Evolutionary conservation across 2,113 vertebrate species (phyloP).

Genomic region (Bujurquina vittata): DNA sequence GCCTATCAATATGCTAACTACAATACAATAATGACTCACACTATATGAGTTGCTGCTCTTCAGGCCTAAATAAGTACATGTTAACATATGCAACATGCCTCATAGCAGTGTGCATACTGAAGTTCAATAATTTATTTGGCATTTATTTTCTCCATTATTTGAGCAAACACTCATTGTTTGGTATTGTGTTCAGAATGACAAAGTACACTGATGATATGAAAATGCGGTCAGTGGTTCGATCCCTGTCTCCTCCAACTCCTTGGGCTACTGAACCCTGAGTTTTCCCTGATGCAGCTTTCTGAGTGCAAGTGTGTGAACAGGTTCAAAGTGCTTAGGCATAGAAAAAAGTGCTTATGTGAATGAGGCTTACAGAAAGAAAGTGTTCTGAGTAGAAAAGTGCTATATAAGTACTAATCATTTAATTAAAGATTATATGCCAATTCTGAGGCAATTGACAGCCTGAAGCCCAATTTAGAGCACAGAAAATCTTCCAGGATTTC

Average conservation of each 20-base stretch:
- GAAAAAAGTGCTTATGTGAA: neutral
- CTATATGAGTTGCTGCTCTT: neutral
- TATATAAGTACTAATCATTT: neutral
- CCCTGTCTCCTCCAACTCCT: neutral
- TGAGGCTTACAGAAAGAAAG: neutral
- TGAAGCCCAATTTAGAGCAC: neutral
- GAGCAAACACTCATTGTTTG: slow-evolving; percentile 15
- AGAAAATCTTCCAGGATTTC: neutral
- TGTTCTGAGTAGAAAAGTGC: neutral
- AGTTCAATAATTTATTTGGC: neutral
- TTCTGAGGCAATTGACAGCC: slow-evolving; percentile 12
- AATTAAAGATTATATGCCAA: neutral
- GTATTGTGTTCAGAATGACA: slow-evolving; percentile 35
- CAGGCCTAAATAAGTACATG: neutral
- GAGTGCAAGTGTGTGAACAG: no score
- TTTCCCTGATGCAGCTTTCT: no score
- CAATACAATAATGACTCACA: neutral
- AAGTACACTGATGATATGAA: neutral
- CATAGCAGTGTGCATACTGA: neutral
- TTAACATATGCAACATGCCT: neutral
- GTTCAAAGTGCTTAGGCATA: neutral
- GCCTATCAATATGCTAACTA: neutral
- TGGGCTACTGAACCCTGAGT: neutral
- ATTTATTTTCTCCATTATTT: slow-evolving; percentile 8
- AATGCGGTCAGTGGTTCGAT: neutral